Base-by-base conservation (phyloP, 2,888 invertebrate species). In the Cepaea hortensis region DNA sequence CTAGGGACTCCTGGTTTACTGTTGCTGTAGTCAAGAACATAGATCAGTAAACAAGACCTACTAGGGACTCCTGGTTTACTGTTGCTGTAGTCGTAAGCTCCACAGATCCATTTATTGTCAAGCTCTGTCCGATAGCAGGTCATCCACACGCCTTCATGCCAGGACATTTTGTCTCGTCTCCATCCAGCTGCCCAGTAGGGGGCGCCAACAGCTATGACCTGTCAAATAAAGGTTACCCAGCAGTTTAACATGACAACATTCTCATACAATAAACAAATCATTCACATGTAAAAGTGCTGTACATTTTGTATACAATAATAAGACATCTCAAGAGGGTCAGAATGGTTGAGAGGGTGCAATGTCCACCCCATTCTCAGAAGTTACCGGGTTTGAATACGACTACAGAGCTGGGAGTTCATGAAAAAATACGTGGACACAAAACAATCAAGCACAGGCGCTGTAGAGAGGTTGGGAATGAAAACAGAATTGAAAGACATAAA, bases 101-200 rank as follows among this genome's bases (percentile, higher is more conserved):
- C 84, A 73, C 87, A 87, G 20, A 87, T 87, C 87, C 87, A 87
- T 48, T 87, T 87, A 73, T 87, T 87, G 18, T 87, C 87, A 48
- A 82, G 20, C n/a, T 87, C 87, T 48, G 20, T 50, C 23, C 87
- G 4, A n/a, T 77, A 50, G 50, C 87, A 87, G 23, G 87, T 87
- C 87, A 87, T 87, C 87, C 87, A 87, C 0, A 80, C 73, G 0
- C 87, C 87, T 80, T 87, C 87, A 61, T 87, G 84, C 87, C 87
- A 87, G n/a, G 87, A 72, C 87, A 87, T 87, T 80, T 73, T 87
- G 80, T 82, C 82, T 50, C 87, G 65, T 13, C 87, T 35, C 87
- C 87, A 87, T 15, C 87, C 87, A 3, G 87, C 84, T 72, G 84
- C 75, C 87, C 87, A 87, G 65, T 84, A 87, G 75, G 87, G 87